Percentiles rank a stretch among this genome's conserved stretches.
phyloP scores from a whole-genome alignment of 2,888 invertebrate genomes.

The Diarsia dahlii region DNA sequence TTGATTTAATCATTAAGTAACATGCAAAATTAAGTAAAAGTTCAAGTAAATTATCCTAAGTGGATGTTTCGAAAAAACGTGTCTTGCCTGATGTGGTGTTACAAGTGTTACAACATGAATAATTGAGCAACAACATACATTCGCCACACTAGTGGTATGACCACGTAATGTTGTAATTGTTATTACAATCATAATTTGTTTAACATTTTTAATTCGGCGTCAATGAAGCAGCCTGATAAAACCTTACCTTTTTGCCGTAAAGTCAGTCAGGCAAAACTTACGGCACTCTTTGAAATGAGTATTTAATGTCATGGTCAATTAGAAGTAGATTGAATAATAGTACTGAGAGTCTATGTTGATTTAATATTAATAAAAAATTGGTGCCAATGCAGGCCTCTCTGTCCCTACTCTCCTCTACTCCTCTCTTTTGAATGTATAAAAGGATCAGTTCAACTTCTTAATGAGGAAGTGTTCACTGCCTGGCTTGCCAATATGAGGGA shows the following conservation, averaged over 20 bases:
- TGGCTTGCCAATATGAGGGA: not conserved
- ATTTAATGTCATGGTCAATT: constrained; percentile 55
- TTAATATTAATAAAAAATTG: too few species aligned
- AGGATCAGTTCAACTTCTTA: not conserved
- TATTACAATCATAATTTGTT: constrained; percentile 34
- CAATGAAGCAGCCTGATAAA: constrained; percentile 35
- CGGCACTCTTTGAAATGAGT: constrained; percentile 35
- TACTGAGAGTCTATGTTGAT: not conserved
- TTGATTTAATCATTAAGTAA: not conserved
- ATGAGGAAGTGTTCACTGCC: not conserved
- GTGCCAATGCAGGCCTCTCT: too few species aligned
- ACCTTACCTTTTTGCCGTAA: constrained; percentile 39
- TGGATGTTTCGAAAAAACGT: constrained; percentile 27
- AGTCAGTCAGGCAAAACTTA: constrained; percentile 52
- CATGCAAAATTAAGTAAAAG: constrained; percentile 7
- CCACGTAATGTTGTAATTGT: constrained; percentile 27
- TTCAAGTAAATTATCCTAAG: constrained; percentile 17
- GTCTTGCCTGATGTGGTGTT: constrained; percentile 13
- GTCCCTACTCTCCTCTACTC: too few species aligned
- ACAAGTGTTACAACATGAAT: constrained; percentile 34
- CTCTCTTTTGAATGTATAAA: not conserved
- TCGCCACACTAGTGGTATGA: constrained; percentile 23
- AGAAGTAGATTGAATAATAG: constrained; percentile 26
- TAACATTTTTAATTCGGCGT: constrained; percentile 43
- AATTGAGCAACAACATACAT: constrained; percentile 46